phyloP scores from a whole-genome alignment of 2,888 invertebrate species.

The Heliconius ethilla region DNA sequence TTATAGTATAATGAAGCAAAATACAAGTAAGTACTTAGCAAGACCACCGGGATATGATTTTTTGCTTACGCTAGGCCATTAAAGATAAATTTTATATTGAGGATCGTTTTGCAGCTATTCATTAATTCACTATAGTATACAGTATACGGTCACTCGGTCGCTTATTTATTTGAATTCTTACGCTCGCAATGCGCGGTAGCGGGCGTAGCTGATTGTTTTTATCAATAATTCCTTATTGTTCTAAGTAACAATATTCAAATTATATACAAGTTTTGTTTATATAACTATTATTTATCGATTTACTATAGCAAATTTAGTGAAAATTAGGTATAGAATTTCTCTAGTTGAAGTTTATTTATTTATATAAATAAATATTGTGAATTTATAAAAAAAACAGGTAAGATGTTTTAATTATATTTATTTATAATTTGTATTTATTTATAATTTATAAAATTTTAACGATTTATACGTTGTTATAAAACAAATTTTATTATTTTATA shows the following conservation, averaged over 20 bases:
- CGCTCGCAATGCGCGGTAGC: conserved; percentile 57
- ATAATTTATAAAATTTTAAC: background rate
- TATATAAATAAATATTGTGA: background rate
- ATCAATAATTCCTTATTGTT: conserved; percentile 24
- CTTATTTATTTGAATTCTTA: conserved; percentile 61
- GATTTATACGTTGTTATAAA: background rate
- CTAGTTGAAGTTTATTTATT: background rate
- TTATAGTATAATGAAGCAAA: background rate
- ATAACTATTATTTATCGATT: background rate
- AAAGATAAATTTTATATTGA: conserved; percentile 36
- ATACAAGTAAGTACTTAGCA: background rate
- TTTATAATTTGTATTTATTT: background rate
- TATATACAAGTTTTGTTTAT: background rate
- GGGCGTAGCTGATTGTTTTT: conserved; percentile 42
- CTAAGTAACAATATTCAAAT: background rate
- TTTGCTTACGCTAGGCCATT: conserved; percentile 36
- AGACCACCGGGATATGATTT: conserved; percentile 22
- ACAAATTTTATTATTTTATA: background rate
- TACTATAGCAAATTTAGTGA: too few species aligned
- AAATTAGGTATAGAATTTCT: too few species aligned
- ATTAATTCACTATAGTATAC: conserved; percentile 36
- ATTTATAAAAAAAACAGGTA: conserved; percentile 2
- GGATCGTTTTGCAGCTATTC: conserved; percentile 51
- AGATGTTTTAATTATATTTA: background rate
- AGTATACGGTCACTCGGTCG: conserved; percentile 49